Conservation (phyloP, 2,888 invertebrate species). For the Nomada fabriciana region DNA sequence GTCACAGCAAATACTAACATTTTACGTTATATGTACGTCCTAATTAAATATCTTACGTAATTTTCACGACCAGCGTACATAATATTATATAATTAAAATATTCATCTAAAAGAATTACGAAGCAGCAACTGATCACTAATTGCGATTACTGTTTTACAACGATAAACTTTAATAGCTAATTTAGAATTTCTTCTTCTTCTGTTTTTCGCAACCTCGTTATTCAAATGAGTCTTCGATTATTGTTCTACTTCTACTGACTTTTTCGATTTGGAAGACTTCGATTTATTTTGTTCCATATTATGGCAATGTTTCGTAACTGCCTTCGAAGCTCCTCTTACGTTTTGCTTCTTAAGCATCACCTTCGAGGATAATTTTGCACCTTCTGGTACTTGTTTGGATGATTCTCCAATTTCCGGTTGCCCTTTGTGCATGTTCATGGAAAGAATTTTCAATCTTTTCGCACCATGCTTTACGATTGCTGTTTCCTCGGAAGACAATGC, state of each 20-base stretch:
- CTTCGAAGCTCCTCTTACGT: constrained; percentile 59
- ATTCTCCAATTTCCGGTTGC: constrained; percentile 74
- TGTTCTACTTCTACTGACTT: constrained; percentile 50
- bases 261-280: constrained; percentile 70
- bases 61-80: constrained; percentile 9
- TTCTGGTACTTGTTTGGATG: constrained; percentile 61
- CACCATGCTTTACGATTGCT: constrained; percentile 75
- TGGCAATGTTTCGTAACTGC: constrained; percentile 63
- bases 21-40: neutral
- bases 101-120: constrained; percentile 4
- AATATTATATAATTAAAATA: constrained; percentile 18
- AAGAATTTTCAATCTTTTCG: constrained; percentile 78
- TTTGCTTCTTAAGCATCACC: constrained; percentile 70
- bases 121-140: constrained; percentile 15
- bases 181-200: constrained; percentile 28
- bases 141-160: neutral
- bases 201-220: constrained; percentile 22
- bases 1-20: neutral
- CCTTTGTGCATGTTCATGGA: constrained; percentile 70
- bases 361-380: constrained; percentile 35
- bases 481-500: constrained; percentile 70
- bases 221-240: constrained; percentile 17
- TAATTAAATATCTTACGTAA: constrained; percentile 15
- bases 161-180: neutral
- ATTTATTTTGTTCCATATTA: constrained; percentile 70